phyloP scores from a whole-genome alignment of 2,888 invertebrate species.

The Parascotia fuliginaria region DNA sequence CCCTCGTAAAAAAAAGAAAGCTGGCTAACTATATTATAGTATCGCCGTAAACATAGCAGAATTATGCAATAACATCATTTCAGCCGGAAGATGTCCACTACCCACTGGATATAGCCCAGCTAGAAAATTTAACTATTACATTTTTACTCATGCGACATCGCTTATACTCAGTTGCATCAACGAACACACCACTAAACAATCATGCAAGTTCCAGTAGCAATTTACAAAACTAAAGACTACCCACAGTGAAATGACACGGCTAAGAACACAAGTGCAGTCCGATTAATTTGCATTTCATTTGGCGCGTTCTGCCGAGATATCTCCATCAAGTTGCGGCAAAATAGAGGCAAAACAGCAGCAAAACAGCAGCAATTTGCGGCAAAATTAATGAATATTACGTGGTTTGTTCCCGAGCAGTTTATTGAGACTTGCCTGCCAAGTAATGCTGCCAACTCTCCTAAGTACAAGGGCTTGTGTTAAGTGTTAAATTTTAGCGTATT shows the following conservation, averaged over 20 bases:
- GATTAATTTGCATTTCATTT: conserved; percentile 48
- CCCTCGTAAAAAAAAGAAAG: no score
- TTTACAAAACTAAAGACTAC: conserved; percentile 30
- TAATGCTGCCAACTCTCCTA: conserved; percentile 29
- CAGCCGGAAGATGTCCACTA: no score
- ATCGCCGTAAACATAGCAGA: no score
- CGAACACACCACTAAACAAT: conserved; percentile 6
- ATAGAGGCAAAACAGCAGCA: conserved; percentile 21
- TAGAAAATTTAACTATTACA: no score
- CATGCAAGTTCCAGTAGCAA: conserved; percentile 22
- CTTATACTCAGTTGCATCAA: neutral
- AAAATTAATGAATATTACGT: conserved; percentile 39
- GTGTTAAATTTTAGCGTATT: conserved; percentile 11
- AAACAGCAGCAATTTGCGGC: conserved; percentile 21
- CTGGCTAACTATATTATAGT: no score
- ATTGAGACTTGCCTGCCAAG: conserved; percentile 34
- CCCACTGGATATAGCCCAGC: no score
- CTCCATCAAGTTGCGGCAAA: conserved; percentile 21
- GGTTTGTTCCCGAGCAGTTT: conserved; percentile 33
- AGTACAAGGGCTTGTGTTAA: conserved; percentile 20
- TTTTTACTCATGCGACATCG: neutral
- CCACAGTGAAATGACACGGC: conserved; percentile 29
- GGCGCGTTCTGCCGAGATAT: conserved; percentile 12
- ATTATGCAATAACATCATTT: no score
- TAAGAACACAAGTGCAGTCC: conserved; percentile 32